Evolutionary conservation across 2,888 invertebrate genomes (phyloP), one percentile per base, ranked within the genome.

Genomic region (Synanthedon vespiformis): DNA sequence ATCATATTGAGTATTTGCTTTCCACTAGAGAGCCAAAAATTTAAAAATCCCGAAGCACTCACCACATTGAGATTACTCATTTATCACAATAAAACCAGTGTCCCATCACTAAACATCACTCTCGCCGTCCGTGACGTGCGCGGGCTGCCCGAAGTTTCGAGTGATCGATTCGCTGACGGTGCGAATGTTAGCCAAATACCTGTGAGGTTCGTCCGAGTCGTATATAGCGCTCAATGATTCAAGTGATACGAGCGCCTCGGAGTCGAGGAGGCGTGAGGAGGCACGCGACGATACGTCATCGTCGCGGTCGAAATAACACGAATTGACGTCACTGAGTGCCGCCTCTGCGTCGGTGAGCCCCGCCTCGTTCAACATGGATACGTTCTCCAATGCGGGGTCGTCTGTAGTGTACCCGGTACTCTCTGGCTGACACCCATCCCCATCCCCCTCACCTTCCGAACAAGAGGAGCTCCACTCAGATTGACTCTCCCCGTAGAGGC

Each of bases 341-440:
- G 94, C 95, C 88, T 95, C 95, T 10, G 94, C 95, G 82, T 95
- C 95, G 1, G 95, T 95, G 49, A 95, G 89, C 8, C 95, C 95
- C 16, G 94, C 93, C 79, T 95, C 95, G 80, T 95, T 94, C 14
- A 95, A 79, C 89, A 95, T 91, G 47, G 95, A 95, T 51, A 94
- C 91, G 78, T 95, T 95, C 78, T 95, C 95, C 11, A 95, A 85
- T 13, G 94, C 94, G 1, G 94, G 94, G 78, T 95, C 95, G 78
- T 95, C 95, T 0, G 94, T 95, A n/a, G 93, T 94, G 72, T 95
- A 95, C 27, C 94, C 94, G 1, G 94, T 93, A 58, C 94, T 94
- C 70, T 90, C 90, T 0, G 90, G 89, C 50, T 88, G 89, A 40
- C 88, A 88, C 1, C 80, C 74, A 44, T 82, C 79, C 10, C 82